These are phyloP conservation scores for Eupristina koningsbergeri DNA, from an alignment of 1,140 invertebrate species.

Conservation along the genomic window DNA sequence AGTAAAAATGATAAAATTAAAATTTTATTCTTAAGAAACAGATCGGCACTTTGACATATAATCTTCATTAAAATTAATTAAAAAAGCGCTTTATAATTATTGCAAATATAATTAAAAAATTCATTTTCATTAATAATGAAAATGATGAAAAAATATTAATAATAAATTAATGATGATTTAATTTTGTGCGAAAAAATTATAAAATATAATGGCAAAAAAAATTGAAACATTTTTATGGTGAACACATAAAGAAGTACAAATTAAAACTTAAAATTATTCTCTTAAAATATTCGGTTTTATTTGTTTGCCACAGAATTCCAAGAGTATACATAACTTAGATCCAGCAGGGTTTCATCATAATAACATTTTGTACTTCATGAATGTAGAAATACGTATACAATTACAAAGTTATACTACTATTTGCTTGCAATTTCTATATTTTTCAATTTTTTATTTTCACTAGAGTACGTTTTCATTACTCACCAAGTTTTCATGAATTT, in stretches of 20 bases:
- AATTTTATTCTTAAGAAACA: not conserved
- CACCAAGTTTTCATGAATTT: not conserved
- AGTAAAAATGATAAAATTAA: not conserved
- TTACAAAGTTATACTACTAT: not conserved
- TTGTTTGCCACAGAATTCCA: not conserved
- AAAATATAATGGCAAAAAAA: not conserved
- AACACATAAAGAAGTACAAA: not conserved
- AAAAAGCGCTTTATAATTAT: not conserved
- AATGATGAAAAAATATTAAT: not conserved
- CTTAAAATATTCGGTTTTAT: slow-evolving; percentile 17
- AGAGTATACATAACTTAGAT: not conserved
- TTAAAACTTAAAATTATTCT: slow-evolving; percentile 11
- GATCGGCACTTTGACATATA: not conserved
- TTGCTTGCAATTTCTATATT: not conserved
- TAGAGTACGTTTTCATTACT: not conserved
- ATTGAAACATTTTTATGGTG: not conserved
- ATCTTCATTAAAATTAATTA: not conserved
- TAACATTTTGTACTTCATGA: not conserved
- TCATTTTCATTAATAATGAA: not conserved
- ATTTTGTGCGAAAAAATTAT: not conserved
- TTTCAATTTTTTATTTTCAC: not conserved
- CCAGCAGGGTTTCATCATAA: not conserved
- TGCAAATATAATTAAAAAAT: not conserved
- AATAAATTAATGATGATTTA: not conserved
- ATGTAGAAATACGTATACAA: not conserved